Evolutionary conservation across 2,113 vertebrate genomes (phyloP).

Genomic region (Calidris pygmaea): DNA sequence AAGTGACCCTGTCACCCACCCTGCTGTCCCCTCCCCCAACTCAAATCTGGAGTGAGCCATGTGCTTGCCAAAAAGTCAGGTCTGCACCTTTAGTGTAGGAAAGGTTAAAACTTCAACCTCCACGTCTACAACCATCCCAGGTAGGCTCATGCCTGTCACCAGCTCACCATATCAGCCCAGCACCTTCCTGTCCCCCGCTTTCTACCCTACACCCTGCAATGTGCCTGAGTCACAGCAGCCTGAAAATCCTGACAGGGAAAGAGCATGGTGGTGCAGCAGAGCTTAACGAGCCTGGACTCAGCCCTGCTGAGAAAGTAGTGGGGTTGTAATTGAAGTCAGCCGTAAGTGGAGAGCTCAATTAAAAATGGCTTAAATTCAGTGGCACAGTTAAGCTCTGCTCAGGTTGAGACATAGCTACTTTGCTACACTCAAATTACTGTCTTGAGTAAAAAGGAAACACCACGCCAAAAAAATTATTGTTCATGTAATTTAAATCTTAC

Average conservation of each 20-base stretch:
- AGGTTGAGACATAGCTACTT: not conserved
- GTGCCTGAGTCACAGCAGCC: not conserved
- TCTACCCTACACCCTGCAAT: not conserved
- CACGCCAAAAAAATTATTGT: not conserved
- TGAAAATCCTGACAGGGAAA: not conserved
- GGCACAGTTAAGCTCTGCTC: not conserved
- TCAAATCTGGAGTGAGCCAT: not conserved
- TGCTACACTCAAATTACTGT: not conserved
- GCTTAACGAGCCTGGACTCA: not conserved
- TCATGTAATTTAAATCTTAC: not conserved
- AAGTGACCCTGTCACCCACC: not conserved
- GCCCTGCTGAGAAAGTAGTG: not conserved
- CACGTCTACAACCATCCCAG: not conserved
- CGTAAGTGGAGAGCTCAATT: not conserved
- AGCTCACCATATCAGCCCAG: not conserved
- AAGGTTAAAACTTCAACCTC: not conserved
- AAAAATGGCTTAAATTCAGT: not conserved
- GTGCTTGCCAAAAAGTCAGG: not conserved
- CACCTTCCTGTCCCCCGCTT: not conserved
- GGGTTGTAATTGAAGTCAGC: not conserved
- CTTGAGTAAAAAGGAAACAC: not conserved
- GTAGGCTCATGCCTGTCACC: not conserved
- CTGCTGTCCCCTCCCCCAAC: not conserved
- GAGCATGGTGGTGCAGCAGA: not conserved
- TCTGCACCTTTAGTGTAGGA: not conserved